These are phyloP conservation scores for Meandrina meandrites DNA, from an alignment of 92 coral and sea anemone species.

Conservation along the genomic window DNA sequence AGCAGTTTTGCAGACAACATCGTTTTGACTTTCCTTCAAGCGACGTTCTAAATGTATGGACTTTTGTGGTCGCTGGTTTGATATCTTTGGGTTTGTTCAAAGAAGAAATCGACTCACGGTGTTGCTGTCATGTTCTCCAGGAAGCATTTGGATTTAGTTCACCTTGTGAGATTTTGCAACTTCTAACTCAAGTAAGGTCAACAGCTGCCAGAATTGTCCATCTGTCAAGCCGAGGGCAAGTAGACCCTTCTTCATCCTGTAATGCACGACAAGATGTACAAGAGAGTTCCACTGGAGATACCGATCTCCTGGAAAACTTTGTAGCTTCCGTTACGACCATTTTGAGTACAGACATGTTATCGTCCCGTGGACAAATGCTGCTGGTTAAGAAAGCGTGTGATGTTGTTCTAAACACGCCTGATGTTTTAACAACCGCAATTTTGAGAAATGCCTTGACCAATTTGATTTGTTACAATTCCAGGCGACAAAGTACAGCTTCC, in stretches of 20 bases:
- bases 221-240: not conserved
- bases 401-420: not conserved
- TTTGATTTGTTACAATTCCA: not conserved
- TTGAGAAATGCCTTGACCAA: conserved; percentile 2
- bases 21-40: not conserved
- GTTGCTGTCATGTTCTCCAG: conserved; percentile 2
- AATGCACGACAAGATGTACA: not conserved
- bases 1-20: not conserved
- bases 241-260: not conserved
- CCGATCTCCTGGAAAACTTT: not conserved
- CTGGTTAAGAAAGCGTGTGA: not conserved
- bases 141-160: not conserved
- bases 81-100: not conserved
- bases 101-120: not conserved
- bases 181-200: not conserved
- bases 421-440: not conserved
- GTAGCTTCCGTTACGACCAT: not conserved
- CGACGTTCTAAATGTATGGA: not conserved
- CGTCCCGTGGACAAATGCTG: not conserved
- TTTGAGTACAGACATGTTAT: not conserved
- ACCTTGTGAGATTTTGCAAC: not conserved
- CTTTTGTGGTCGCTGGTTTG: not conserved
- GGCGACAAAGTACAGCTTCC: not conserved
- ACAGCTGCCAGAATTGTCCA: not conserved
- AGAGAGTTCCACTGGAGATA: not conserved